Conservation (phyloP, 2,888 invertebrate species). For the Apoda limacodes region DNA sequence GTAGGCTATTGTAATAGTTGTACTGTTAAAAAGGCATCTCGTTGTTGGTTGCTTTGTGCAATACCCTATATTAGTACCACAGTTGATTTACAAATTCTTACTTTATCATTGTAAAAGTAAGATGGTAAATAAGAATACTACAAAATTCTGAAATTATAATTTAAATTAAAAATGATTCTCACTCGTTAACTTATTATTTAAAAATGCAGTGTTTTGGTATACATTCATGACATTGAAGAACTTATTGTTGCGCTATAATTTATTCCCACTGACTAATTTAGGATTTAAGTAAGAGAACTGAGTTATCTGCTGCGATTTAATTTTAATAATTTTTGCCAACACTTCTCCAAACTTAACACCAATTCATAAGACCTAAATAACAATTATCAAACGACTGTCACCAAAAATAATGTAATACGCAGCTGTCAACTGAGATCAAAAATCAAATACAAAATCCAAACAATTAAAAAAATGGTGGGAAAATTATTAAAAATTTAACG, state of each 20-base stretch:
- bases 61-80: slow-evolving; percentile 60
- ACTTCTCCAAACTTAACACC: slow-evolving; percentile 59
- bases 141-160: too few species aligned
- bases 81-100: slow-evolving; percentile 47
- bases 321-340: slow-evolving; percentile 60
- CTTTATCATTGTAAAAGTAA: slow-evolving; percentile 29
- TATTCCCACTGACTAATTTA: too few species aligned
- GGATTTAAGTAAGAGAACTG: too few species aligned
- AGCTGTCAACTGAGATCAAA: slow-evolving; percentile 63
- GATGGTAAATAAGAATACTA: too few species aligned
- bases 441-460: slow-evolving; percentile 8
- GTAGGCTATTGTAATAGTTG: slow-evolving; percentile 65
- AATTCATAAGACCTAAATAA: slow-evolving; percentile 46
- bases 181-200: slow-evolving; percentile 60
- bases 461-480: slow-evolving; percentile 7
- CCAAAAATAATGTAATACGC: slow-evolving; percentile 47
- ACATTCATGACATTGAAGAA: slow-evolving; percentile 53
- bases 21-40: slow-evolving; percentile 68
- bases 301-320: too few species aligned
- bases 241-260: slow-evolving; percentile 50
- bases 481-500: slow-evolving; percentile 24
- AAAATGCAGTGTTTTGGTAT: slow-evolving; percentile 70
- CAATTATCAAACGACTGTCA: slow-evolving; percentile 53
- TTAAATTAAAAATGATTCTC: slow-evolving; percentile 51
- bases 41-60: slow-evolving; percentile 54